Percentiles rank a stretch among this genome's conserved stretches.
These are phyloP conservation scores for Aphyosemion australe DNA, from an alignment of 2,113 vertebrate genomes.

Conservation along the genomic window DNA sequence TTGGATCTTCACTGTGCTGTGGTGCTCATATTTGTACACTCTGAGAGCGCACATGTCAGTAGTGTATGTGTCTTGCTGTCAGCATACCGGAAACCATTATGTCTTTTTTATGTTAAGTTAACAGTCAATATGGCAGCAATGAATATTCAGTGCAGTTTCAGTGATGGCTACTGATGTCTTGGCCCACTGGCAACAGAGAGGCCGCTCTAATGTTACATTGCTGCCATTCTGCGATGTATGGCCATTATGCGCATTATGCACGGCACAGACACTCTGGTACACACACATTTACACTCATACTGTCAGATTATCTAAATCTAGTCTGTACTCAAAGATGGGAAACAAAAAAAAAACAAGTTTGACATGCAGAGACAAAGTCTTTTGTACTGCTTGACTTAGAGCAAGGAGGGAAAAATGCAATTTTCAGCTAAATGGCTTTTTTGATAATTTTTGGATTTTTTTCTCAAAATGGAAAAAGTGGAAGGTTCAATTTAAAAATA, in stretches of 20 bases:
- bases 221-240: conserved; percentile 27
- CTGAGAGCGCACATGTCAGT: conserved; percentile 1
- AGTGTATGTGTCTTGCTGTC: conserved; percentile 12
- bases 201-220: conserved; percentile 42
- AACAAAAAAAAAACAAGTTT: conserved; percentile 26
- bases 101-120: conserved; percentile 41
- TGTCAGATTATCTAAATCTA: conserved; percentile 31
- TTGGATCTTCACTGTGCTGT: background rate
- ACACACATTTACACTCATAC: conserved; percentile 1
- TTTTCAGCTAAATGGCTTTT: conserved; percentile 1
- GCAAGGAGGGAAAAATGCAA: conserved; percentile 1
- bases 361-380: conserved; percentile 40
- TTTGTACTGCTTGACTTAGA: conserved; percentile 33
- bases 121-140: conserved; percentile 37
- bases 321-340: conserved; percentile 17
- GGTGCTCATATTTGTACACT: background rate
- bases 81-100: conserved; percentile 8
- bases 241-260: conserved; percentile 49
- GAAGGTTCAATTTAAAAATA: background rate
- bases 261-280: conserved; percentile 13
- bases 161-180: conserved; percentile 49
- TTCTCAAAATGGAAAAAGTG: conserved; percentile 8
- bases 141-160: conserved; percentile 43
- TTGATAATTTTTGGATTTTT: background rate
- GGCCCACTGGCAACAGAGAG: conserved; percentile 37